Evolutionary conservation across 1,140 invertebrate species (phyloP), one percentile per base, ranked within the genome.

Genomic region (Heliconius melpomene): DNA sequence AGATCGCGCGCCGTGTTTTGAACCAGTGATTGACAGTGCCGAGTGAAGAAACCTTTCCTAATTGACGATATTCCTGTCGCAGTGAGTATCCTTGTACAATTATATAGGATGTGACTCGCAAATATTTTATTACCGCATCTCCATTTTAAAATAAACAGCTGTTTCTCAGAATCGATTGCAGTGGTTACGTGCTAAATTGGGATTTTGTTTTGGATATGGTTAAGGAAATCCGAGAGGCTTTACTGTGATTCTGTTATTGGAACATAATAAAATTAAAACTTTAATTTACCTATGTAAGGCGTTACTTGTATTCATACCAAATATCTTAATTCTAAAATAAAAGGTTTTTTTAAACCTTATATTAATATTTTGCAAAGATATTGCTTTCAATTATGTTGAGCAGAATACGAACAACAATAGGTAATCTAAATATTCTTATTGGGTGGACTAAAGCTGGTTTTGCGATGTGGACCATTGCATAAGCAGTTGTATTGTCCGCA

Each of bases 1-100:
- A 90, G 85, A 85, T 90, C 87, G 88, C 88, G 88, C 90, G 89
- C 85, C 91, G 90, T 94, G 91, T 94, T 92, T 93, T 93, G 89
- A 92, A 91, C 92, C 91, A 92, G 91, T 94, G 93, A 93, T 94
- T 94, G 91, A 93, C 90, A 94, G 93, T 94, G 93, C 86, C 88
- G 88, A 92, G 89, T 93, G 91, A 91, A 93, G 92, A 92, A 89
- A 84, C 88, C 88, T 85, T 80, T 81, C 83, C 85, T 81, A 82
- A 86, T 83, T 85, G 81, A 79, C 86, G 77, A 84, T 75, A 86
- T 81, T 86, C 76, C 84, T 83, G 81, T 81, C 88, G 82, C 90
- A 79, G 91, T 94, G 87, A 93, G 91, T 94, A 94, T 90, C 84
- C 80, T 82, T 79, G 80, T 79, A 77, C 70, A 83, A 80, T 82